Conservation (phyloP, 2,888 invertebrate genomes). For the Eupelmus urozonus region DNA sequence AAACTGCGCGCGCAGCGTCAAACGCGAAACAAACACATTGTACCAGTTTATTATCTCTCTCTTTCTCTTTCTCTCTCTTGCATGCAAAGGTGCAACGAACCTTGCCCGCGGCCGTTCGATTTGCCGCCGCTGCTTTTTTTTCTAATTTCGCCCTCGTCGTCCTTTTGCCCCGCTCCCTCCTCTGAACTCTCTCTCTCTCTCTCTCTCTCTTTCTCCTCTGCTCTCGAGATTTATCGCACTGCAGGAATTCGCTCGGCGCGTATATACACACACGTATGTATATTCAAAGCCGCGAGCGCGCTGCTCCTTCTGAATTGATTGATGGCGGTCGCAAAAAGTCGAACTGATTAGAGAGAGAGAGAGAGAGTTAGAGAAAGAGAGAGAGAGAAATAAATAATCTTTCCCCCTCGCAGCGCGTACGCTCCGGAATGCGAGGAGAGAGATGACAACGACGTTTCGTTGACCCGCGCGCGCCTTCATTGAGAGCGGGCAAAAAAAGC, state of each 20-base stretch:
- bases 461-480: conserved; percentile 48
- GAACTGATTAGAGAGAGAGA: conserved; percentile 38
- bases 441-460: conserved; percentile 42
- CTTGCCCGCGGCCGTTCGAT: no score
- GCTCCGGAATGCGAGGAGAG: conserved; percentile 40
- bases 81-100: conserved; percentile 56
- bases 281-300: neutral
- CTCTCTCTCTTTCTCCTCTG: neutral
- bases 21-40: conserved; percentile 46
- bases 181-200: conserved; percentile 23
- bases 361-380: conserved; percentile 11
- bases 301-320: conserved; percentile 39
- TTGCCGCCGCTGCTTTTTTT: conserved; percentile 6
- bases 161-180: conserved; percentile 4
- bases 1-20: no score
- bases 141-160: neutral
- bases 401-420: conserved; percentile 21
- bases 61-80: conserved; percentile 14
- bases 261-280: neutral
- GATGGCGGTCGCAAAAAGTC: conserved; percentile 39
- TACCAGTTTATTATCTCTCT: conserved; percentile 48
- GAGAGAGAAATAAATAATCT: no score
- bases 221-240: conserved; percentile 39
- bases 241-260: conserved; percentile 5
- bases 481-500: conserved; percentile 38